phyloP scores from a whole-genome alignment of 2,888 invertebrate species.

The Gnatocerus cornutus region DNA sequence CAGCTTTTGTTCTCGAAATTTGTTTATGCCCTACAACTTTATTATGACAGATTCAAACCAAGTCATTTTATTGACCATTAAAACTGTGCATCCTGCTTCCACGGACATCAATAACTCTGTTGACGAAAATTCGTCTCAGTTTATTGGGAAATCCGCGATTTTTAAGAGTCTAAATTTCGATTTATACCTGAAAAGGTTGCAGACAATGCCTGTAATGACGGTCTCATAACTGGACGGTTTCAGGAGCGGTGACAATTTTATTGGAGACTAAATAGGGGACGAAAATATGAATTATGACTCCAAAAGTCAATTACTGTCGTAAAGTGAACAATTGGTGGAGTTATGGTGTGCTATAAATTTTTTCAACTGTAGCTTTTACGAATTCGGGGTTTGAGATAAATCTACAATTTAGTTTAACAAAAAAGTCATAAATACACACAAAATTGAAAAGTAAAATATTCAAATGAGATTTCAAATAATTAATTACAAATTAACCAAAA shows the following conservation, averaged over 20 bases:
- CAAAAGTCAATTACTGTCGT: conserved; percentile 36
- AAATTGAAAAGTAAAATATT: too few relatives aligned
- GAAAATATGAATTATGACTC: conserved; percentile 41
- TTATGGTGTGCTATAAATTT: conserved; percentile 10
- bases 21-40: conserved; percentile 59
- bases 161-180: not conserved
- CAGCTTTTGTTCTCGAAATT: conserved; percentile 57
- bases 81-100: conserved; percentile 15
- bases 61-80: conserved; percentile 51
- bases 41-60: conserved; percentile 57
- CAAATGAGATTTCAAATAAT: too few relatives aligned
- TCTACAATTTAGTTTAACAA: too few relatives aligned
- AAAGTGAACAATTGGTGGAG: conserved; percentile 23
- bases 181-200: conserved; percentile 31
- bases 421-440: not conserved
- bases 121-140: conserved; percentile 1
- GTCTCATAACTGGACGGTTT: conserved; percentile 23
- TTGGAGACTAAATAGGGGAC: conserved; percentile 28
- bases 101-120: conserved; percentile 22
- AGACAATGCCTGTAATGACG: conserved; percentile 34
- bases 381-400: too few relatives aligned
- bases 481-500: too few relatives aligned
- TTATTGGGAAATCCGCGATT: not conserved
- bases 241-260: conserved; percentile 48
- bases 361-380: not conserved